Evolutionary conservation across 2,113 vertebrate genomes (phyloP).

Genomic region (Podarcis cretensis): DNA sequence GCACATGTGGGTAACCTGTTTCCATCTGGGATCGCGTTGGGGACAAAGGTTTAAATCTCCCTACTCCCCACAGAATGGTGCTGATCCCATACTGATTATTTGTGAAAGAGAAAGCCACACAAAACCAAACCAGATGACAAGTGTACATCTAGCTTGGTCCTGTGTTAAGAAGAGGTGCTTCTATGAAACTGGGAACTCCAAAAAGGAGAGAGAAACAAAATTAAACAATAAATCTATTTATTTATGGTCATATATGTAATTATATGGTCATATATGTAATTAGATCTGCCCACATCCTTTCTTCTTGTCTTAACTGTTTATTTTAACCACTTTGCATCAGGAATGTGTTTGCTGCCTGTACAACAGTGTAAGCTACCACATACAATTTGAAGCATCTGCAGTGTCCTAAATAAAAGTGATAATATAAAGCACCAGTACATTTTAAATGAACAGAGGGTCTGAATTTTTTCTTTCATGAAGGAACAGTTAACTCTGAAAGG

Average conservation of each 20-base stretch:
- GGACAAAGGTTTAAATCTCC: too few relatives aligned
- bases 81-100: too few relatives aligned
- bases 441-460: neutral
- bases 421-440: neutral
- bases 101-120: too few relatives aligned
- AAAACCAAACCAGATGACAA: too few relatives aligned
- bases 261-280: neutral
- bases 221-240: too few relatives aligned
- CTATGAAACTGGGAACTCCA: too few relatives aligned
- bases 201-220: too few relatives aligned
- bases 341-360: neutral
- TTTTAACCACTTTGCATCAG: neutral
- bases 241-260: too few relatives aligned
- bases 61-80: too few relatives aligned
- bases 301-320: neutral
- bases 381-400: neutral
- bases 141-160: too few relatives aligned
- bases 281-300: neutral
- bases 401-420: neutral
- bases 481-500: conserved; percentile 50
- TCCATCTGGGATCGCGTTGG: too few relatives aligned
- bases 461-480: conserved; percentile 20
- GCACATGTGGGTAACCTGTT: too few relatives aligned
- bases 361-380: neutral
- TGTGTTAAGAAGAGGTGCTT: neutral